Conservation (phyloP, 2,888 invertebrate species). For the Marasmarcha lunaedactyla region DNA sequence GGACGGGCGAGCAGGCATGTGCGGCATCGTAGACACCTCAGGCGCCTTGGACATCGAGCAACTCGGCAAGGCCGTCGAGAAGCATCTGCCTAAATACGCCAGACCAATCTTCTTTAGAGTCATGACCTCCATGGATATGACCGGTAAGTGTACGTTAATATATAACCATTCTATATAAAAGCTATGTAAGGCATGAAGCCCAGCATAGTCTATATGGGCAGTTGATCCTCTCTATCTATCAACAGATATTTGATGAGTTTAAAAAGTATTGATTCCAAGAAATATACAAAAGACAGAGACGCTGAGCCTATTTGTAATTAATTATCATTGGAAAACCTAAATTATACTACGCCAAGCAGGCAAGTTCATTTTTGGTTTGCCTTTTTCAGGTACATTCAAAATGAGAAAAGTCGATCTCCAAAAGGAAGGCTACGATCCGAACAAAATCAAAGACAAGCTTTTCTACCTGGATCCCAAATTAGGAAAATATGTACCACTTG, state of each 20-base stretch:
- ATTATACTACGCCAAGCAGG: too few relatives aligned
- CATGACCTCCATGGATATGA: slow-evolving; percentile 88
- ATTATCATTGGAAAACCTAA: too few relatives aligned
- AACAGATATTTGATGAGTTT: too few relatives aligned
- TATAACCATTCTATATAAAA: too few relatives aligned
- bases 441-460: slow-evolving; percentile 77
- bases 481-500: slow-evolving; percentile 79
- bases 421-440: slow-evolving; percentile 88
- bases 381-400: slow-evolving; percentile 90
- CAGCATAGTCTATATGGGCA: too few relatives aligned
- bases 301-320: too few relatives aligned
- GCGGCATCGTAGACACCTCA: slow-evolving; percentile 87
- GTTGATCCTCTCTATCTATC: too few relatives aligned
- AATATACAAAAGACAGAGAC: too few relatives aligned
- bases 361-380: too few relatives aligned
- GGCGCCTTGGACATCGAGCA: slow-evolving; percentile 74
- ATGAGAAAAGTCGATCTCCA: slow-evolving; percentile 93
- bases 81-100: slow-evolving; percentile 88
- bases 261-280: too few relatives aligned
- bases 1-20: slow-evolving; percentile 97
- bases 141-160: slow-evolving; percentile 73
- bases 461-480: slow-evolving; percentile 79
- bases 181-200: too few relatives aligned
- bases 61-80: slow-evolving; percentile 73
- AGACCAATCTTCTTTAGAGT: slow-evolving; percentile 91